phyloP scores from a whole-genome alignment of 2,113 vertebrate genomes.

The Lucifuga dentata region DNA sequence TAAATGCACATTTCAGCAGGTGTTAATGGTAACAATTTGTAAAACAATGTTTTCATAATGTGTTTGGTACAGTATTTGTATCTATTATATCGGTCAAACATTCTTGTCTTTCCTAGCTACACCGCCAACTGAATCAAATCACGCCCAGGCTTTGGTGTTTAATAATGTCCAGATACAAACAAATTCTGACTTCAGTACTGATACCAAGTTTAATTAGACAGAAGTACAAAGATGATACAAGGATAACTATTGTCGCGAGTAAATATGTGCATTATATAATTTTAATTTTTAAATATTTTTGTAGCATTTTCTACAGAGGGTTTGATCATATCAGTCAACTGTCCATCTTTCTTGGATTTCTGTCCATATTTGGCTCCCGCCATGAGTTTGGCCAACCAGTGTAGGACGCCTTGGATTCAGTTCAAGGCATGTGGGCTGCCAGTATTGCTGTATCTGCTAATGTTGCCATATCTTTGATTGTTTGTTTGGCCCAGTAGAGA shows the following conservation, averaged over 20 bases:
- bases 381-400: conserved; percentile 45
- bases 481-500: conserved; percentile 63
- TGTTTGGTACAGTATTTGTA: too few species aligned
- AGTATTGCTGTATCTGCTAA: conserved; percentile 60
- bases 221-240: background rate
- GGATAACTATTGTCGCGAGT: too few species aligned
- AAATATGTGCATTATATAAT: background rate
- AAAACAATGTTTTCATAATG: too few species aligned
- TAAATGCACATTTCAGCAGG: conserved; percentile 8
- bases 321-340: conserved; percentile 25
- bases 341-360: conserved; percentile 43
- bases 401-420: conserved; percentile 55
- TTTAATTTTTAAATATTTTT: conserved; percentile 16
- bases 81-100: background rate
- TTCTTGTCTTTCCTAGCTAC: background rate
- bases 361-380: conserved; percentile 41
- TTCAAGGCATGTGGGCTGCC: conserved; percentile 48
- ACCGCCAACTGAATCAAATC: conserved; percentile 1
- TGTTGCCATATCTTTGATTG: conserved; percentile 67
- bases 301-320: conserved; percentile 15
- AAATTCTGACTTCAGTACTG: too few species aligned
- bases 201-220: background rate
- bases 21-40: too few species aligned
- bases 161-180: background rate
- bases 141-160: conserved; percentile 3